phyloP scores from a whole-genome alignment of 2,797 vertebrate species.

The Eremophila alpestris region DNA sequence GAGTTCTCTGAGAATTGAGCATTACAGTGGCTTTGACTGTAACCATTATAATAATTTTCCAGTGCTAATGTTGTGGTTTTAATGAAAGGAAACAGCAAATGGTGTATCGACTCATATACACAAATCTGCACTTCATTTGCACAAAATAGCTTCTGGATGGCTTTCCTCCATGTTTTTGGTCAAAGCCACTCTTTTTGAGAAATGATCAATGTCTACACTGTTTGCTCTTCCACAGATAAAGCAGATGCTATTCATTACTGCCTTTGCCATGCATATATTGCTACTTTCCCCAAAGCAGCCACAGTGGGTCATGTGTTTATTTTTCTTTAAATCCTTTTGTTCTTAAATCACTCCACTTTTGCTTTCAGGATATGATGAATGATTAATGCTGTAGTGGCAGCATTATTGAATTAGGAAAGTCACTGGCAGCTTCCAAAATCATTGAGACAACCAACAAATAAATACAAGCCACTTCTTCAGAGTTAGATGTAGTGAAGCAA shows the following conservation, averaged over 20 bases:
- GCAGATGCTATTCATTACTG: constrained; percentile 90
- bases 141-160: constrained; percentile 80
- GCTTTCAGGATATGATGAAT: constrained; percentile 62
- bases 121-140: constrained; percentile 89
- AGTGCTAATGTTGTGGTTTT: constrained; percentile 82
- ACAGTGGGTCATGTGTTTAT: constrained; percentile 66
- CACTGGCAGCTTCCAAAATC: constrained; percentile 46
- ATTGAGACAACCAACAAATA: constrained; percentile 46
- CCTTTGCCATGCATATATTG: constrained; percentile 70
- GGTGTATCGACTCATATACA: constrained; percentile 75
- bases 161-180: constrained; percentile 77
- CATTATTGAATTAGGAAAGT: constrained; percentile 50
- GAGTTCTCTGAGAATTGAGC: constrained; percentile 53
- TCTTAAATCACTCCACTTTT: constrained; percentile 59
- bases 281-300: constrained; percentile 65
- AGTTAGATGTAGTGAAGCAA: neutral
- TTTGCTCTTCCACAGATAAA: constrained; percentile 85
- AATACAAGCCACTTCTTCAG: constrained; percentile 39
- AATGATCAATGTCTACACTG: constrained; percentile 82
- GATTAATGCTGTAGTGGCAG: constrained; percentile 55
- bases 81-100: constrained; percentile 85
- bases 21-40: constrained; percentile 87
- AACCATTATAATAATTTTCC: constrained; percentile 84
- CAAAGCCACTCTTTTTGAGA: constrained; percentile 66
- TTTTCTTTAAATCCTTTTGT: constrained; percentile 74